These are phyloP conservation scores for Seira ritae DNA, from an alignment of 2,888 invertebrate genomes.

Conservation along the genomic window DNA sequence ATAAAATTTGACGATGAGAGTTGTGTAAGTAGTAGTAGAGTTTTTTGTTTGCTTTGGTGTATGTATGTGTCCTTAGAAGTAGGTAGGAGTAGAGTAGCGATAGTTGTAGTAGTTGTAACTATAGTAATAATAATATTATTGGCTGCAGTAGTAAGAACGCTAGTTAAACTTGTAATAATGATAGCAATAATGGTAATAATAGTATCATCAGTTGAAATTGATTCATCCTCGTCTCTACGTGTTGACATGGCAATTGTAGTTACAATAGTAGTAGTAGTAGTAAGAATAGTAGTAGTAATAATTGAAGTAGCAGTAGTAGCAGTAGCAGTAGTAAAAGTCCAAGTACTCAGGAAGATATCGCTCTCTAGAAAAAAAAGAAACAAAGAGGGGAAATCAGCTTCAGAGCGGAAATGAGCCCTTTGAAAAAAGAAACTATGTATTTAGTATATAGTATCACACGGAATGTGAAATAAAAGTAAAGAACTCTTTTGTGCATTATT, in stretches of 20 bases:
- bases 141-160: not conserved
- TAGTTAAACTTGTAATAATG: conserved; percentile 4
- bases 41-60: not conserved
- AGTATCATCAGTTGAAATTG: conserved; percentile 58
- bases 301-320: conserved; percentile 64
- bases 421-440: too few relatives aligned
- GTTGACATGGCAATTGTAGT: conserved; percentile 47
- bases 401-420: too few relatives aligned
- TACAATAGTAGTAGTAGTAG: conserved; percentile 28
- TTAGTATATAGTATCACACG: too few relatives aligned
- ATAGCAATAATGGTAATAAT: conserved; percentile 31
- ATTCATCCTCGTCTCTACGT: conserved; percentile 54
- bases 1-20: conserved; percentile 2
- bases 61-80: not conserved
- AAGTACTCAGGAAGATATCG: conserved; percentile 72
- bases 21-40: too few relatives aligned
- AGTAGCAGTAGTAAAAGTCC: conserved; percentile 66
- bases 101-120: not conserved
- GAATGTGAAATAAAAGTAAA: not conserved
- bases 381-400: conserved; percentile 11
- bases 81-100: not conserved
- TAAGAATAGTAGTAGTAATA: conserved; percentile 48
- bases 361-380: conserved; percentile 64
- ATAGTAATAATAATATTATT: not conserved
- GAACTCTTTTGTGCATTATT: not conserved